phyloP scores from a whole-genome alignment of 2,888 invertebrate species.

The Cantharis lateralis region DNA sequence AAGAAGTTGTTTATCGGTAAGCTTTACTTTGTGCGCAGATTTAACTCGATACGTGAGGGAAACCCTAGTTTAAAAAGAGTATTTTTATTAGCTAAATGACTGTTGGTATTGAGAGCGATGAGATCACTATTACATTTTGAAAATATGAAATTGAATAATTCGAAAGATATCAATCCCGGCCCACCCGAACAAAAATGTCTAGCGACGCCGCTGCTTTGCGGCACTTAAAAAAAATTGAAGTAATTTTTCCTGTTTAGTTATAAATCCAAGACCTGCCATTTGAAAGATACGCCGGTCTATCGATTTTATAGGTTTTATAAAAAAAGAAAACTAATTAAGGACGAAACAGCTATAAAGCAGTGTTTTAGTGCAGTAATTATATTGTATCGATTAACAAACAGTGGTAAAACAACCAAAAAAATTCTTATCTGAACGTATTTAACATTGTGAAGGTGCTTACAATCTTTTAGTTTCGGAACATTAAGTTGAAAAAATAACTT shows the following conservation, averaged over 20 bases:
- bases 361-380: not conserved
- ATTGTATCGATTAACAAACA: not conserved
- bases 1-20: conserved; percentile 89
- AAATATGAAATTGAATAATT: too few relatives aligned
- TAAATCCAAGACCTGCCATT: not conserved
- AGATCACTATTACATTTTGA: too few relatives aligned
- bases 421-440: not conserved
- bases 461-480: not conserved
- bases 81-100: not conserved
- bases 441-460: not conserved
- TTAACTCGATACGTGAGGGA: conserved; percentile 91
- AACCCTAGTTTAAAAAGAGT: conserved; percentile 65
- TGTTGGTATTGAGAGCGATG: not conserved
- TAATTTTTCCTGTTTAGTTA: not conserved
- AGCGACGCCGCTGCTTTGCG: not conserved
- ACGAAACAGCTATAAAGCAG: not conserved
- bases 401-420: not conserved
- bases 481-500: not conserved
- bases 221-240: not conserved
- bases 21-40: conserved; percentile 88
- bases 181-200: too few relatives aligned
- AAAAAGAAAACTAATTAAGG: conserved; percentile 2
- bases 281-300: not conserved
- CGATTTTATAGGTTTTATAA: conserved; percentile 4
- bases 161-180: too few relatives aligned